phyloP scores from a whole-genome alignment of 2,888 invertebrate species.

The Epicampocera succincta region DNA sequence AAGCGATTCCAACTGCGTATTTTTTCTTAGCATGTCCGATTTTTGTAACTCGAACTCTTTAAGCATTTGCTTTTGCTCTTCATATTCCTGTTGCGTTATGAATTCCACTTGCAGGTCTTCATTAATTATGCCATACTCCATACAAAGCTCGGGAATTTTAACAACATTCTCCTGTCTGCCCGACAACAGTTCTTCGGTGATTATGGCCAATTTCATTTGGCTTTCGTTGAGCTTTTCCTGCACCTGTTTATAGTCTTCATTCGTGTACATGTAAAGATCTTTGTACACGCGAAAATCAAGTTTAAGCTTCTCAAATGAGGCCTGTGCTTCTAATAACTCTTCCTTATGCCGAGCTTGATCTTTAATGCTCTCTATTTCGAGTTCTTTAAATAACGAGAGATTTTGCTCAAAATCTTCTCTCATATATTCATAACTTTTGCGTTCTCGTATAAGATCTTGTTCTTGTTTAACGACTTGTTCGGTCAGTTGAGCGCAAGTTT shows the following conservation, averaged over 20 bases:
- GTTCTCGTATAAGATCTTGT: constrained; percentile 73
- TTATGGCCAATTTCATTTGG: constrained; percentile 76
- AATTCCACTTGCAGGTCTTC: constrained; percentile 78
- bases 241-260: constrained; percentile 75
- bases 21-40: constrained; percentile 74
- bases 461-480: constrained; percentile 74
- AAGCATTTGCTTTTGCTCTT: constrained; percentile 72
- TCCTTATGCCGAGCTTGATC: constrained; percentile 73
- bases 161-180: constrained; percentile 70
- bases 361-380: constrained; percentile 75
- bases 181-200: constrained; percentile 74
- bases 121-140: constrained; percentile 78
- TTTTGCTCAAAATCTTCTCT: constrained; percentile 78
- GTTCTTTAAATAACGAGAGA: constrained; percentile 73
- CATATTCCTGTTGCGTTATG: constrained; percentile 77
- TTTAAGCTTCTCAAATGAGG: constrained; percentile 69
- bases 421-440: constrained; percentile 76
- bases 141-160: constrained; percentile 74
- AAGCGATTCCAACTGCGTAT: constrained; percentile 76
- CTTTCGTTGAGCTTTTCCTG: constrained; percentile 74
- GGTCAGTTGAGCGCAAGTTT: constrained; percentile 74
- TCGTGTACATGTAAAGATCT: constrained; percentile 68
- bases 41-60: constrained; percentile 70
- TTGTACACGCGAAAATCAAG: constrained; percentile 57
- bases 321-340: constrained; percentile 73